Evolutionary conservation across 2,113 vertebrate genomes (phyloP), one percentile per base, ranked within the genome.

Genomic region (Psephotus haematonotus): DNA sequence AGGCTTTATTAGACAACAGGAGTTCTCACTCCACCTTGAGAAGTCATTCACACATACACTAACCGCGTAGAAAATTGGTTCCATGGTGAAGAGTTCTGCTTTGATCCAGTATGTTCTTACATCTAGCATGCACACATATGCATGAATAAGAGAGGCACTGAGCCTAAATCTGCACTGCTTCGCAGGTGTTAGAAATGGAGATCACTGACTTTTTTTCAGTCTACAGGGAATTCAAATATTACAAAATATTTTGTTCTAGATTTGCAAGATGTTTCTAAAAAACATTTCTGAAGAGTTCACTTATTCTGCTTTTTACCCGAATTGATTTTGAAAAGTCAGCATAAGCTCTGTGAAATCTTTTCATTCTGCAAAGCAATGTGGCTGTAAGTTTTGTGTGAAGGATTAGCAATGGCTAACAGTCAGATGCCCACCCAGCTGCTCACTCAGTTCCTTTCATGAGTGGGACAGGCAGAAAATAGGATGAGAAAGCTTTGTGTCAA

Each of bases 381-480:
- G 9, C n/a, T 10, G 0, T 52, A 52, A n/a, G 4, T 2, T 29
- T 41, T 55, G 31, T 16, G 6, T 33, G n/a, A 17, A 0, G 43
- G 28, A 16, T 47, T 33, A 49, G 31, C 49, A 41, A 33, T 44
- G 35, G 27, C 29, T 12, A 18, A 43, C n/a, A 70, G 37, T 19
- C 39, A 33, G 29, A 17, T 28, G 24, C 53, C 17, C 64, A 53
- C 22, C 13, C 31, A 67, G 20, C 20, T 8, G 6, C 53, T 41
- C 35, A 4, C 17, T 64, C 1, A 1, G 10, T 82, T 25, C 17
- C 25, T 3, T 3, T 35, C 2, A 0, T 23, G 37, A 49, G 37
- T 10, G 28, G 37, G 24, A 37, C 7, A 8, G 10, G 17, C 20
- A 83, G 35, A n/a, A 37, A 22, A 50, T 2, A 28, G 7, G 14